phyloP scores from a whole-genome alignment of 2,888 invertebrate species.

The Tolmerus cingulatus region DNA sequence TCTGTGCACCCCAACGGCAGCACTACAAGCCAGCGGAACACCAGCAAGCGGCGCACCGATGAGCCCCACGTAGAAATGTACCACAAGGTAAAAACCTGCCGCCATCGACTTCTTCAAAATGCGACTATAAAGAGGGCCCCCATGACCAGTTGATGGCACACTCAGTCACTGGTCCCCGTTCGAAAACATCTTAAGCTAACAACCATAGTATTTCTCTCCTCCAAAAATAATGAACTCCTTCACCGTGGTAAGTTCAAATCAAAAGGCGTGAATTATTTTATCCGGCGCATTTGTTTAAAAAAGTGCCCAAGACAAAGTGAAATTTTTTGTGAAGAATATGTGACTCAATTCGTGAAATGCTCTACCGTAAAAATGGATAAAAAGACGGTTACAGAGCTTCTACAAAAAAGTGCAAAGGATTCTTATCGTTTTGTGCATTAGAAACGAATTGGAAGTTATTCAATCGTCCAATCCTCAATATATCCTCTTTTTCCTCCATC shows the following conservation, averaged over 20 bases:
- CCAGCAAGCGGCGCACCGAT: neutral
- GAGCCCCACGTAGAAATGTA: neutral
- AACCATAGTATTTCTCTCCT: conserved; percentile 36
- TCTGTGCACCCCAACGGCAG: neutral
- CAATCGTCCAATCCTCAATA: neutral
- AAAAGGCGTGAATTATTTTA: neutral
- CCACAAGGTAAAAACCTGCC: conserved; percentile 5
- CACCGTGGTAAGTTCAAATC: conserved; percentile 62
- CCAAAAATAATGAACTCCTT: conserved; percentile 64
- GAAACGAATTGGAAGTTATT: neutral
- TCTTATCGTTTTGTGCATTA: neutral
- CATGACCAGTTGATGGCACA: conserved; percentile 57
- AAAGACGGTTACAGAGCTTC: neutral
- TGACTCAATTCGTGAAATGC: neutral
- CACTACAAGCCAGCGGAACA: neutral
- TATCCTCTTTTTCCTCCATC: neutral
- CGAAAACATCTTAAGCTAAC: conserved; percentile 60
- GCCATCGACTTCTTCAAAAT: conserved; percentile 16
- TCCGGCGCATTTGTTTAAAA: neutral
- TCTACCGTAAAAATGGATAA: neutral
- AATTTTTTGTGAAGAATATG: neutral
- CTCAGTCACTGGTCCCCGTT: conserved; percentile 64
- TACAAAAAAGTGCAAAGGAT: neutral
- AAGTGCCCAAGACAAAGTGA: neutral
- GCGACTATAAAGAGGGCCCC: conserved; percentile 63